These are phyloP conservation scores for Hydrochoerus hydrochaeris DNA, from an alignment of 2,113 vertebrate genomes.

Conservation along the genomic window DNA sequence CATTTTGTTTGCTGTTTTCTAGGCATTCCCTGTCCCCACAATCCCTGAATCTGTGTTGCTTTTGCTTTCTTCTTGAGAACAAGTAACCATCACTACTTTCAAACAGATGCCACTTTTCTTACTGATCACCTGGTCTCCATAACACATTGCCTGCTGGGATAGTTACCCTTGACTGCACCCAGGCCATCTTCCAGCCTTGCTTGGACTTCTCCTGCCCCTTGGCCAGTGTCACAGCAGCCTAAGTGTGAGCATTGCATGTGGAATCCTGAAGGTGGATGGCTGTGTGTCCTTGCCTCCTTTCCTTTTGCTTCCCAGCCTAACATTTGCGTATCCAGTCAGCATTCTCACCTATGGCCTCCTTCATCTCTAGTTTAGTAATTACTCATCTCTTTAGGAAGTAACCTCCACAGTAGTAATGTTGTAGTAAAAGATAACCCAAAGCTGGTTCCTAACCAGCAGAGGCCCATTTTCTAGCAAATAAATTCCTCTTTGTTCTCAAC, in stretches of 20 bases:
- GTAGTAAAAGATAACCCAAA: too few species aligned
- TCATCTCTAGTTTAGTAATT: background rate
- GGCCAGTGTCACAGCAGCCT: background rate
- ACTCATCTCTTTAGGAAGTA: background rate
- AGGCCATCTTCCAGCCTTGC: background rate
- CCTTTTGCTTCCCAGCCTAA: background rate
- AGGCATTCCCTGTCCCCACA: background rate
- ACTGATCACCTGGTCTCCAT: background rate
- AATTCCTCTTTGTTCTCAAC: background rate
- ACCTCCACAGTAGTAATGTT: too few species aligned
- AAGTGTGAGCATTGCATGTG: background rate
- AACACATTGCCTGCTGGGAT: background rate
- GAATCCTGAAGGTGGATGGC: background rate
- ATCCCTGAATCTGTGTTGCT: background rate
- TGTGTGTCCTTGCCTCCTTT: background rate
- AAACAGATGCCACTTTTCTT: background rate
- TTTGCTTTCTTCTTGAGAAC: background rate
- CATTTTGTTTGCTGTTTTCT: background rate
- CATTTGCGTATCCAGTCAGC: background rate
- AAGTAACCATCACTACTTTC: background rate
- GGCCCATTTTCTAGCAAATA: background rate
- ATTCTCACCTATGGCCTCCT: background rate
- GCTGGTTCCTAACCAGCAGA: background rate
- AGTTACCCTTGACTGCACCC: background rate
- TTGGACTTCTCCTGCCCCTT: too few species aligned